Evolutionary conservation across 2,797 vertebrate genomes (phyloP).

Genomic region (Protonibea diacanthus): DNA sequence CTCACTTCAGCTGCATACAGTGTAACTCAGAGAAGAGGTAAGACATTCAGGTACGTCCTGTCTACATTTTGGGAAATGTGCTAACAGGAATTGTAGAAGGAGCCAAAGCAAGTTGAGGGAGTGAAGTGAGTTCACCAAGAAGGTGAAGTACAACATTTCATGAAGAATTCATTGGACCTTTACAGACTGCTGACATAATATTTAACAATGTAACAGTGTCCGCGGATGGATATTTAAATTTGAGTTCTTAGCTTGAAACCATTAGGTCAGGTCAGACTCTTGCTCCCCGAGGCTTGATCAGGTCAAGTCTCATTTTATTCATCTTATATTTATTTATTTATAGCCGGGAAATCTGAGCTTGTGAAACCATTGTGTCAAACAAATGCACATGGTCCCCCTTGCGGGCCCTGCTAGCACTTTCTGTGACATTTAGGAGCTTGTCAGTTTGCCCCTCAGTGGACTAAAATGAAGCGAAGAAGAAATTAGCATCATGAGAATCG

Average conservation of each 20-base stretch:
- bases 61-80: neutral
- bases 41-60: neutral
- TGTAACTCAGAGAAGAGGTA: neutral
- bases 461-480: slow-evolving; percentile 16
- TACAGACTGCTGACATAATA: slow-evolving; percentile 6
- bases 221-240: slow-evolving; percentile 14
- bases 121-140: neutral
- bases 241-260: neutral
- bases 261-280: neutral
- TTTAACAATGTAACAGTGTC: neutral
- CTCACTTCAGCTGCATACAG: neutral
- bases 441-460: slow-evolving; percentile 23
- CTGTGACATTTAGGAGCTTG: slow-evolving; percentile 52
- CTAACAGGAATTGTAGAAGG: neutral
- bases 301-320: slow-evolving; percentile 7
- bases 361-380: neutral
- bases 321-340: slow-evolving; percentile 2
- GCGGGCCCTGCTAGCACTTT: slow-evolving; percentile 3
- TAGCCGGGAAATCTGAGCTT: neutral
- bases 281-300: neutral
- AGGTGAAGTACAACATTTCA: neutral
- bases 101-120: neutral
- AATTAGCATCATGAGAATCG: slow-evolving; percentile 19
- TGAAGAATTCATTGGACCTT: slow-evolving; percentile 11
- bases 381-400: neutral